These are phyloP conservation scores for Xiphorhynchus erythropygius DNA, from an alignment of 2,797 vertebrate species.

Conservation along the genomic window DNA sequence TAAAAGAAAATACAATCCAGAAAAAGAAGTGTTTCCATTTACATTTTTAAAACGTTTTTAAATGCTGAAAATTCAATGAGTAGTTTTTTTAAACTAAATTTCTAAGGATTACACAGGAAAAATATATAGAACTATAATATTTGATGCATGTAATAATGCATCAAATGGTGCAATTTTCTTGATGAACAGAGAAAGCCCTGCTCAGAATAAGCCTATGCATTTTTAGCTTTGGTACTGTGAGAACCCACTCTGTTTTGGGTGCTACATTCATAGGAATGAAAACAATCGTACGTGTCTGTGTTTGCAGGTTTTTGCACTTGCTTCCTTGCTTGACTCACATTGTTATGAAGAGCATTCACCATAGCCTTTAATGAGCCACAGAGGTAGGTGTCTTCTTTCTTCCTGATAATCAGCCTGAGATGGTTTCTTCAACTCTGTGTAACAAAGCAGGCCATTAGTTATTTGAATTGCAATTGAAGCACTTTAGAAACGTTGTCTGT, in stretches of 20 bases:
- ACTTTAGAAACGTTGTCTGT: background rate
- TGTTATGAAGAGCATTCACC: background rate
- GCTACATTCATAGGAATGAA: background rate
- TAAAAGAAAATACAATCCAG: background rate
- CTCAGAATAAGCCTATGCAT: background rate
- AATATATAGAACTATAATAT: background rate
- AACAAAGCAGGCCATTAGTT: background rate
- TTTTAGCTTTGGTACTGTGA: background rate
- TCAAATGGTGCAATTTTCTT: background rate
- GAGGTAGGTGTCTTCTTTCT: background rate
- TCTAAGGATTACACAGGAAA: background rate
- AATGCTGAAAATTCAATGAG: background rate
- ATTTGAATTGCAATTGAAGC: background rate
- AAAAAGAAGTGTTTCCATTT: background rate
- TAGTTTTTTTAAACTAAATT: background rate
- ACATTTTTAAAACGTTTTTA: background rate
- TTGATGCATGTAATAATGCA: background rate
- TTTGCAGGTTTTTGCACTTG: background rate
- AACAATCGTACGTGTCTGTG: background rate
- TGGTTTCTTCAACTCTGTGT: background rate
- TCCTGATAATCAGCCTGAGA: background rate
- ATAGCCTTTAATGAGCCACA: background rate
- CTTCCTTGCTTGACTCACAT: background rate
- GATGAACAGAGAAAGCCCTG: background rate
- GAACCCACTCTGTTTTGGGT: background rate